phyloP scores from a whole-genome alignment of 2,113 vertebrate species.

The Pelecanoides urinatrix region DNA sequence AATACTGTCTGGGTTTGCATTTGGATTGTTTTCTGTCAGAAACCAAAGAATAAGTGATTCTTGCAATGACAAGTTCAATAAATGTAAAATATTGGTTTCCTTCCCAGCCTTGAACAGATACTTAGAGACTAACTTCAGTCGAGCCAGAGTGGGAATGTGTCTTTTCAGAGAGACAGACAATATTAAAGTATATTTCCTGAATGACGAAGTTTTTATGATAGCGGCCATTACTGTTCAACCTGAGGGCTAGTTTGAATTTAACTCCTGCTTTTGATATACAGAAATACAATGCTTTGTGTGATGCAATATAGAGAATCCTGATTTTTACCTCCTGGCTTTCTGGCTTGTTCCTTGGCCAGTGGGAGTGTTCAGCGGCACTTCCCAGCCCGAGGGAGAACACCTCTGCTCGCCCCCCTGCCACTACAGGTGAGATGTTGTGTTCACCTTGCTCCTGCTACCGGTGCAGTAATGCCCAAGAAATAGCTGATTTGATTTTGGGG shows the following conservation, averaged over 20 bases:
- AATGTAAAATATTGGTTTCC: neutral
- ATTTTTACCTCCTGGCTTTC: neutral
- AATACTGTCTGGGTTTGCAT: neutral
- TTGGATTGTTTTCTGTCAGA: neutral
- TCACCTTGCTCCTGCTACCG: neutral
- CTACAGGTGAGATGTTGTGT: neutral
- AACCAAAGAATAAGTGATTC: neutral
- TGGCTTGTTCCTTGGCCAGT: neutral
- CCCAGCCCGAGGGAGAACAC: neutral
- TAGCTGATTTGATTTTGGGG: accelerated
- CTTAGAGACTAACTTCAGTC: neutral
- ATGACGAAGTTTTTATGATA: neutral
- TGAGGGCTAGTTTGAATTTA: neutral
- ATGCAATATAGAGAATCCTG: neutral
- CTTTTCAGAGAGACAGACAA: neutral
- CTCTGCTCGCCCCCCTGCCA: neutral
- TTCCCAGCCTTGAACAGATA: neutral
- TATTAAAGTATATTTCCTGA: neutral
- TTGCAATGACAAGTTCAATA: neutral
- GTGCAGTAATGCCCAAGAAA: neutral
- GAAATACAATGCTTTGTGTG: neutral
- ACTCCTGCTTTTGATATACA: neutral
- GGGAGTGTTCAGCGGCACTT: accelerated
- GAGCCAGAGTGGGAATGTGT: neutral
- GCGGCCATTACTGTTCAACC: neutral